Conservation (phyloP, 2,797 vertebrate species). For the Hoplostethus mediterraneus region DNA sequence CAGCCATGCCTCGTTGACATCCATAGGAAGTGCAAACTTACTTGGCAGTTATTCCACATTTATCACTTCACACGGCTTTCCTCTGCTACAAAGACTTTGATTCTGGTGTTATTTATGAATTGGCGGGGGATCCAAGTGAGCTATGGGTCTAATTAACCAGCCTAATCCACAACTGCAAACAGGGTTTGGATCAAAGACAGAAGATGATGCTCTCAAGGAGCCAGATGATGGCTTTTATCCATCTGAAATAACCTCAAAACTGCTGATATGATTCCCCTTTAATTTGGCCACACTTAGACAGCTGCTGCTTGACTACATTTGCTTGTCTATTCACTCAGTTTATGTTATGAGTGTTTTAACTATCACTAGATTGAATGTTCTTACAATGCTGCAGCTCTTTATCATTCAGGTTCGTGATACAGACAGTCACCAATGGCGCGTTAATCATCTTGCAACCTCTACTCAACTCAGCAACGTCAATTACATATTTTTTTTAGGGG, state of each 20-base stretch:
- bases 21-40: constrained; percentile 34
- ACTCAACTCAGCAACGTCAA: neutral
- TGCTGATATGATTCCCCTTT: constrained; percentile 12
- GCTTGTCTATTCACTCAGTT: neutral
- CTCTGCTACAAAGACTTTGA: constrained; percentile 63
- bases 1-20: constrained; percentile 48
- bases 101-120: constrained; percentile 72
- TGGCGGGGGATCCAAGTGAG: constrained; percentile 46
- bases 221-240: constrained; percentile 30
- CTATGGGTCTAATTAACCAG: constrained; percentile 71
- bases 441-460: neutral
- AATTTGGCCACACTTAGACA: neutral
- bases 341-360: neutral
- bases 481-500: neutral
- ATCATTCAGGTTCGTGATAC: neutral
- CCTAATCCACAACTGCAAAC: constrained; percentile 66
- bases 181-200: constrained; percentile 51
- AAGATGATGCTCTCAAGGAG: constrained; percentile 34
- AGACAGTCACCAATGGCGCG: too few relatives aligned
- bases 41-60: constrained; percentile 39
- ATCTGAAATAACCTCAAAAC: constrained; percentile 18
- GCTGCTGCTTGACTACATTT: constrained; percentile 7
- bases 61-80: constrained; percentile 54
- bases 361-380: neutral
- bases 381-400: neutral